phyloP scores from a whole-genome alignment of 2,113 vertebrate genomes.

The Ophthalmolycus amberensis region DNA sequence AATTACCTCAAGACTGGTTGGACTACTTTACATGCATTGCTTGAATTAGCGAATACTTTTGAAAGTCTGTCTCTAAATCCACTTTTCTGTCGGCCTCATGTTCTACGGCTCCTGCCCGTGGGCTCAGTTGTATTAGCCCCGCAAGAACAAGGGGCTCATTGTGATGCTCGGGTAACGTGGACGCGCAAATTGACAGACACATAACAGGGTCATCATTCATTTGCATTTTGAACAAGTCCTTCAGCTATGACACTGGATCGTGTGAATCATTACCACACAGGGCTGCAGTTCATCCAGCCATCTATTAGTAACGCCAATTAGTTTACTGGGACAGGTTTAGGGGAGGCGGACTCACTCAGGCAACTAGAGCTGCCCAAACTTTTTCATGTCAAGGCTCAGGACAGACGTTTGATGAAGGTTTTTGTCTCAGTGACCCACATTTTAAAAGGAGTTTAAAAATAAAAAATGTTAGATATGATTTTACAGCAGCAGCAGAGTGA shows the following conservation, averaged over 20 bases:
- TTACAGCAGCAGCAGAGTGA: slow-evolving; percentile 1
- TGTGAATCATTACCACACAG: slow-evolving; percentile 79
- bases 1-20: slow-evolving; percentile 8
- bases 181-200: slow-evolving; percentile 78
- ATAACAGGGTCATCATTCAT: slow-evolving; percentile 83
- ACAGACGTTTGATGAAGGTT: slow-evolving; percentile 55
- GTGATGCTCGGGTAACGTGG: slow-evolving; percentile 70
- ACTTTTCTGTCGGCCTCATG: slow-evolving; percentile 34
- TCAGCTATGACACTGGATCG: slow-evolving; percentile 81
- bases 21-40: slow-evolving; percentile 24
- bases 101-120: slow-evolving; percentile 28
- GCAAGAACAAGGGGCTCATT: slow-evolving; percentile 77
- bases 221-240: slow-evolving; percentile 83
- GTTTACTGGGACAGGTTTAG: slow-evolving; percentile 83
- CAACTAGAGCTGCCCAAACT: slow-evolving; percentile 54
- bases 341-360: slow-evolving; percentile 58
- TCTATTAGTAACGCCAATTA: slow-evolving; percentile 87
- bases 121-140: slow-evolving; percentile 56
- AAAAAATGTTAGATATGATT: slow-evolving; percentile 1
- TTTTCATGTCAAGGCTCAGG: slow-evolving; percentile 60
- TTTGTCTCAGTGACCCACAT: slow-evolving; percentile 71
- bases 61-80: slow-evolving; percentile 46
- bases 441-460: slow-evolving; percentile 9
- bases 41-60: slow-evolving; percentile 55
- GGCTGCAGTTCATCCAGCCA: slow-evolving; percentile 80